A percentile compares a stretch with the other conserved stretches of the same genome.
These are phyloP conservation scores for Dendrolimus pini DNA, from an alignment of 2,888 invertebrate species.

Conservation along the genomic window DNA sequence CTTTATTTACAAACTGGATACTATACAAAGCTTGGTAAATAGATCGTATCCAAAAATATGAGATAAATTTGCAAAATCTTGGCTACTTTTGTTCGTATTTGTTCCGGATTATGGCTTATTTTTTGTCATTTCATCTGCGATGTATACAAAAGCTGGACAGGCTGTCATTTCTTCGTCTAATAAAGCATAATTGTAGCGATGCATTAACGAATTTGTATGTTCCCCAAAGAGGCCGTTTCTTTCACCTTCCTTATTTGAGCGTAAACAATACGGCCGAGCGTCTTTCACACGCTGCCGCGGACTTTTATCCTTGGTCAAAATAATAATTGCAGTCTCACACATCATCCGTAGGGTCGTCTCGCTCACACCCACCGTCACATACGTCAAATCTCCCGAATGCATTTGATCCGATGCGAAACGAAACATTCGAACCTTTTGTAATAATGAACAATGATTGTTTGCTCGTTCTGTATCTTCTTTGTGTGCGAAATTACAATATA, in stretches of 20 bases:
- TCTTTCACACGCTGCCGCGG: slow-evolving; percentile 73
- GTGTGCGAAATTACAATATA: slow-evolving; percentile 76
- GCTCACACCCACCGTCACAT: slow-evolving; percentile 51
- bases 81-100: slow-evolving; percentile 14
- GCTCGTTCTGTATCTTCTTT: slow-evolving; percentile 72
- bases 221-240: slow-evolving; percentile 53
- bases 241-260: slow-evolving; percentile 71
- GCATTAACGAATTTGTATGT: slow-evolving; percentile 49
- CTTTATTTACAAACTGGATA: slow-evolving; percentile 4
- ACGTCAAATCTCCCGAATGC: slow-evolving; percentile 58
- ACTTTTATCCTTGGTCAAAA: slow-evolving; percentile 72
- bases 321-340: slow-evolving; percentile 71
- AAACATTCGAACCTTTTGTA: slow-evolving; percentile 75
- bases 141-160: slow-evolving; percentile 28
- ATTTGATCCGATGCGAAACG: slow-evolving; percentile 74
- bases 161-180: slow-evolving; percentile 40
- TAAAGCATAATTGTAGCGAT: slow-evolving; percentile 55
- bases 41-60: background rate
- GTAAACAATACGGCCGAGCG: slow-evolving; percentile 70
- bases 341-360: slow-evolving; percentile 40
- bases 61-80: slow-evolving; percentile 5
- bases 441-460: slow-evolving; percentile 77
- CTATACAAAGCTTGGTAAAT: background rate
- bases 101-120: slow-evolving; percentile 16
- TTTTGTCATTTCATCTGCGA: slow-evolving; percentile 15